A percentile compares a stretch with the other conserved stretches of the same genome.
Evolutionary conservation across 1,140 invertebrate genomes (phyloP).

Genomic region (Zaprionus inermis): DNA sequence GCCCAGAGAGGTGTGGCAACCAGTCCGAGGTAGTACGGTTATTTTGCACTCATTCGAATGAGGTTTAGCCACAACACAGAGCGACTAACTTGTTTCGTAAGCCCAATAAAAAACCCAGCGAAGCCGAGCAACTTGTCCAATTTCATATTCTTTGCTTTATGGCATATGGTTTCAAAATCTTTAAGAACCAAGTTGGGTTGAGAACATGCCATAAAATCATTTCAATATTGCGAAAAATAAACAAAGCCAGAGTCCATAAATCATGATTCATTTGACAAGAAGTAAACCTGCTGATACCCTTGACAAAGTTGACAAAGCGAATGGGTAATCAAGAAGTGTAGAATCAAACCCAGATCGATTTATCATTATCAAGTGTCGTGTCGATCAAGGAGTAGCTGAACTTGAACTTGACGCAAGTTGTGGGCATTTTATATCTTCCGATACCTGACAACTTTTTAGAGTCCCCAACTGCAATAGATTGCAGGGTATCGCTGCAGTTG

Average conservation of each 20-base stretch:
- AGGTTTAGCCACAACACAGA: conserved; percentile 6
- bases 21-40: conserved; percentile 12
- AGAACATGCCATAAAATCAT: background rate
- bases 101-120: conserved; percentile 2
- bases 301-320: background rate
- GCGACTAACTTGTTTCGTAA: conserved; percentile 19
- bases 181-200: background rate
- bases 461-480: background rate
- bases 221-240: background rate
- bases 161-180: conserved; percentile 3
- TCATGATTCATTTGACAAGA: conserved; percentile 1
- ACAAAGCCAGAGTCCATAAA: background rate
- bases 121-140: conserved; percentile 15
- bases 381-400: background rate
- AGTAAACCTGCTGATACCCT: background rate
- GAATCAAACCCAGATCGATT: background rate
- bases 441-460: too few relatives aligned
- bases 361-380: background rate
- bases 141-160: background rate
- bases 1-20: conserved; percentile 31
- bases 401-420: background rate
- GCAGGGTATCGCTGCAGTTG: conserved; percentile 13
- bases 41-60: conserved; percentile 1
- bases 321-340: background rate
- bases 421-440: background rate